Evolutionary conservation across 2,888 invertebrate species (phyloP).

Genomic region (Belgica antarctica): DNA sequence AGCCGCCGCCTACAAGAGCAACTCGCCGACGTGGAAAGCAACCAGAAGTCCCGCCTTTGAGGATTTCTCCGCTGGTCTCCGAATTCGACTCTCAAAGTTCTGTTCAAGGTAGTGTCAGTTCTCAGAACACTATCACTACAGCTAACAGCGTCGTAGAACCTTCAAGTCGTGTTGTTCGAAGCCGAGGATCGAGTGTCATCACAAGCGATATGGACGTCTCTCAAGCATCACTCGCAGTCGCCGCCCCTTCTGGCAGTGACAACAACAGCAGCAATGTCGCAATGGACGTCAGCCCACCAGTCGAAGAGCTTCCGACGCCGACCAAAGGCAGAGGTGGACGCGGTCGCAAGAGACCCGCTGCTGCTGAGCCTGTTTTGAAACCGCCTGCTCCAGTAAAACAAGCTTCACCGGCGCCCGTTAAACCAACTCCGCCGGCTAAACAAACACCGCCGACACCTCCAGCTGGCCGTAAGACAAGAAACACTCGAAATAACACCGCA

Average conservation of each 20-base stretch:
- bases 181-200: slow-evolving; percentile 54
- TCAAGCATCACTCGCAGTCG: slow-evolving; percentile 52
- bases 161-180: slow-evolving; percentile 52
- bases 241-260: slow-evolving; percentile 21
- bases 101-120: slow-evolving; percentile 54
- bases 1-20: neutral
- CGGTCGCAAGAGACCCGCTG: slow-evolving; percentile 19
- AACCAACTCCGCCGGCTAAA: neutral
- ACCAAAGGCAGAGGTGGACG: slow-evolving; percentile 1
- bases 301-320: neutral
- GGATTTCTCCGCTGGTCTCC: slow-evolving; percentile 34
- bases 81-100: slow-evolving; percentile 49
- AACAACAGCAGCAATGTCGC: slow-evolving; percentile 29
- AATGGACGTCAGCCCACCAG: neutral
- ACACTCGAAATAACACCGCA: slow-evolving; percentile 5
- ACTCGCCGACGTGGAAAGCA: slow-evolving; percentile 18
- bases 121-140: slow-evolving; percentile 50
- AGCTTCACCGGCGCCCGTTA: neutral
- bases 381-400: slow-evolving; percentile 24
- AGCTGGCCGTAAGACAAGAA: slow-evolving; percentile 7
- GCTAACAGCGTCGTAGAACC: slow-evolving; percentile 50
- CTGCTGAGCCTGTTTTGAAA: neutral
- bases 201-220: slow-evolving; percentile 54
- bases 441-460: neutral
- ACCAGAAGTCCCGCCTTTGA: slow-evolving; percentile 3